Percentiles rank a stretch among this genome's conserved stretches.
phyloP scores from a whole-genome alignment of 2,113 vertebrate species.

The Talpa occidentalis region DNA sequence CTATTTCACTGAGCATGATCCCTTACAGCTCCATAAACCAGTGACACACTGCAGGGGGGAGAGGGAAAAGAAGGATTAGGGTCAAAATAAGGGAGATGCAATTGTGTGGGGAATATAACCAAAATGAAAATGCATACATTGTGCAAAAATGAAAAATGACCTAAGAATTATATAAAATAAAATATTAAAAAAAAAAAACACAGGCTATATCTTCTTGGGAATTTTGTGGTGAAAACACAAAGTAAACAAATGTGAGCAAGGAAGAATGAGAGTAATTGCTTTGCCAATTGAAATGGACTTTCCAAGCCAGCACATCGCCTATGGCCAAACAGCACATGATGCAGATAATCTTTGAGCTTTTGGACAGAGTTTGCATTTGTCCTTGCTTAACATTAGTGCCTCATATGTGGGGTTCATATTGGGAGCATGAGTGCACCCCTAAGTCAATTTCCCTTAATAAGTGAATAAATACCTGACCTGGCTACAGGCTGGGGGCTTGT shows the following conservation, averaged over 20 bases:
- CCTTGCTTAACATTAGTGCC: background rate
- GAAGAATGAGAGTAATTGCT: background rate
- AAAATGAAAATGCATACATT: too few species aligned
- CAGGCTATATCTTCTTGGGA: background rate
- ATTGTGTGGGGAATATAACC: too few species aligned
- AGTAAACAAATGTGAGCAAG: background rate
- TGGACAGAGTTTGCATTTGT: background rate
- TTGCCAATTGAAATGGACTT: constrained; percentile 5
- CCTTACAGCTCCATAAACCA: too few species aligned
- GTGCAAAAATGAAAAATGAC: too few species aligned
- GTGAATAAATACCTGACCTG: background rate
- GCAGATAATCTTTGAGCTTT: background rate
- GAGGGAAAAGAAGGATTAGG: too few species aligned
- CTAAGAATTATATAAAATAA: too few species aligned
- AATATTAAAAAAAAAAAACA: too few species aligned
- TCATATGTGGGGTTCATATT: background rate
- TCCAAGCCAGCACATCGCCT: background rate
- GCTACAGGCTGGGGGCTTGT: background rate
- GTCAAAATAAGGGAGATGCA: too few species aligned
- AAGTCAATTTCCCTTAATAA: constrained; percentile 36
- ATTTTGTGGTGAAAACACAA: constrained; percentile 34
- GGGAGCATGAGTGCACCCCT: background rate
- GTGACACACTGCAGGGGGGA: too few species aligned
- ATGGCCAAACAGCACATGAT: background rate
- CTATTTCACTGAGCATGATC: too few species aligned